These are phyloP conservation scores for Anoplolepis gracilipes DNA, from an alignment of 1,140 invertebrate species.

Conservation along the genomic window DNA sequence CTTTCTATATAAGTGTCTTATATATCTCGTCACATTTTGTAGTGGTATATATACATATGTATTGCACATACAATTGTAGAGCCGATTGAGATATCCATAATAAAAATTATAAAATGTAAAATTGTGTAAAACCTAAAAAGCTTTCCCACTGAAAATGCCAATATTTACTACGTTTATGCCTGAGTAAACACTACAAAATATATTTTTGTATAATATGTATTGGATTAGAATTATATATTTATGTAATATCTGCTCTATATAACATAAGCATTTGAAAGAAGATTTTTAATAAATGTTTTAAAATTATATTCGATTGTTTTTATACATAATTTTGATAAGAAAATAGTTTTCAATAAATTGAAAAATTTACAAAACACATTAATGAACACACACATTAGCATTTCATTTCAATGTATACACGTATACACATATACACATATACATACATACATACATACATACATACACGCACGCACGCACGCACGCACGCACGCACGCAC, in stretches of 20 bases:
- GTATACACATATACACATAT: not conserved
- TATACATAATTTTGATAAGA: slow-evolving; percentile 42
- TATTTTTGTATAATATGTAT: slow-evolving; percentile 14
- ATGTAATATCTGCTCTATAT: not conserved
- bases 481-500: not conserved
- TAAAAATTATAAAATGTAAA: slow-evolving; percentile 10
- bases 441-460: not conserved
- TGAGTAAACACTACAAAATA: slow-evolving; percentile 25
- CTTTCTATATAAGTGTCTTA: slow-evolving; percentile 15
- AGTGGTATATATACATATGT: not conserved
- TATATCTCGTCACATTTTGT: slow-evolving; percentile 36
- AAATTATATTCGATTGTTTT: not conserved
- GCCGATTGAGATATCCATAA: slow-evolving; percentile 4
- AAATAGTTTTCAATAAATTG: slow-evolving; percentile 60
- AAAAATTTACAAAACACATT: slow-evolving; percentile 57
- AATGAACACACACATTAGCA: slow-evolving; percentile 69
- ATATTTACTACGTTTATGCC: slow-evolving; percentile 18
- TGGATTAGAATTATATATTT: slow-evolving; percentile 13
- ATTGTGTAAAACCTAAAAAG: slow-evolving; percentile 17
- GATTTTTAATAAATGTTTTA: not conserved
- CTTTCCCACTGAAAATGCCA: not conserved
- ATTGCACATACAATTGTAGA: slow-evolving; percentile 19
- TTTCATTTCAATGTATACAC: too few relatives aligned
- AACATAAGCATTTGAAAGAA: slow-evolving; percentile 7
- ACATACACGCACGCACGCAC: not conserved